Percentiles rank a stretch among this genome's conserved stretches.
Conservation (phyloP, 2,888 invertebrate genomes). For the Orthosia incerta region DNA sequence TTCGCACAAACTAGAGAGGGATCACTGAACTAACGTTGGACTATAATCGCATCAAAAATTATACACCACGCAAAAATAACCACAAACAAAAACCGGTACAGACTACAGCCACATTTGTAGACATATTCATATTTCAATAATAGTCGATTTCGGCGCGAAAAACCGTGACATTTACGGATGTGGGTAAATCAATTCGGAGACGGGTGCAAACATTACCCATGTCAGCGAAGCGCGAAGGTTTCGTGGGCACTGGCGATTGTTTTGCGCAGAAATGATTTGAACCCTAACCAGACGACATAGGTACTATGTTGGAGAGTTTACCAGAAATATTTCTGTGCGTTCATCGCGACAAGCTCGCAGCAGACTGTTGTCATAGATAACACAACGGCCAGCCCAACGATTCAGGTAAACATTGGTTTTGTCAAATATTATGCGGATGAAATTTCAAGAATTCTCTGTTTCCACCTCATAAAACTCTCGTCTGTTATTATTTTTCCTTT, state of each 20-base stretch:
- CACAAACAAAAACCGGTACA: slow-evolving; percentile 41
- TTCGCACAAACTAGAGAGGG: slow-evolving; percentile 13
- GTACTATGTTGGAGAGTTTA: slow-evolving; percentile 73
- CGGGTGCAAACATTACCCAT: slow-evolving; percentile 84
- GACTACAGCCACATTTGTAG: slow-evolving; percentile 56
- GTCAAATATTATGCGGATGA: slow-evolving; percentile 85
- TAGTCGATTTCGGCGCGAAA: slow-evolving; percentile 76
- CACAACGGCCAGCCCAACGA: slow-evolving; percentile 78
- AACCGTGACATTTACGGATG: slow-evolving; percentile 86
- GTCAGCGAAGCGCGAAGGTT: slow-evolving; percentile 79
- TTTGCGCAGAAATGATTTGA: slow-evolving; percentile 83
- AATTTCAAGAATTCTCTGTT: slow-evolving; percentile 84
- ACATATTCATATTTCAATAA: slow-evolving; percentile 76
- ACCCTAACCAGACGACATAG: slow-evolving; percentile 82
- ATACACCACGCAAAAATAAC: slow-evolving; percentile 46
- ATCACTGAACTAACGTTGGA: slow-evolving; percentile 34
- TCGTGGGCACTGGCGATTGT: slow-evolving; percentile 75
- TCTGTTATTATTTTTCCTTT: slow-evolving; percentile 57
- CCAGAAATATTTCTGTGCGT: slow-evolving; percentile 75
- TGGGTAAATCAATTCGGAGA: slow-evolving; percentile 86
- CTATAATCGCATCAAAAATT: slow-evolving; percentile 37
- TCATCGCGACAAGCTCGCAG: slow-evolving; percentile 70
- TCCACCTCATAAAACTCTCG: slow-evolving; percentile 67
- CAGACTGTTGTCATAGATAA: slow-evolving; percentile 84
- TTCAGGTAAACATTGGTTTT: slow-evolving; percentile 84